Conservation (phyloP, 23 tunicate genomes). For the Halocynthia aurantium region DNA sequence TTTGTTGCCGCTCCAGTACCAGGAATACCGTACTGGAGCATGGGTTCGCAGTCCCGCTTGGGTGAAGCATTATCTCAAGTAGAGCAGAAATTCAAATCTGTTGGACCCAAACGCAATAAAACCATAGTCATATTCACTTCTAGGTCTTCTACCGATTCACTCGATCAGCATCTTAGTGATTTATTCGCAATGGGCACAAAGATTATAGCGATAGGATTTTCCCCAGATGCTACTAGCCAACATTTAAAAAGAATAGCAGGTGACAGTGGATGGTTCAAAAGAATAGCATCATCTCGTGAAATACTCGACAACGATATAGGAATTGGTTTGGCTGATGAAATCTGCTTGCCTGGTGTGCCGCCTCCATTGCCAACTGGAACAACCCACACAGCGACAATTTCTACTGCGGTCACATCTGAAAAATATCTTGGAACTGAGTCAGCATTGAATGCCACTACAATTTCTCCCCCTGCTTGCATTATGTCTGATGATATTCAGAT, state of each 20-base stretch:
- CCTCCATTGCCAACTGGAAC: not conserved
- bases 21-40: not conserved
- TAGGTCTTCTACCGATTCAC: not conserved
- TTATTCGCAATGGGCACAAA: not conserved
- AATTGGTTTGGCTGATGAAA: not conserved
- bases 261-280: conserved; percentile 4
- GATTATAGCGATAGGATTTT: conserved; percentile 5
- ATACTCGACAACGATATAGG: conserved; percentile 24
- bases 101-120: conserved; percentile 1
- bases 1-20: not conserved
- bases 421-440: not conserved
- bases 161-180: not conserved
- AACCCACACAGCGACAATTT: not conserved
- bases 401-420: conserved; percentile 1
- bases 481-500: not conserved
- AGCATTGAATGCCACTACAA: not conserved
- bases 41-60: not conserved
- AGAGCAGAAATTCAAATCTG: not conserved
- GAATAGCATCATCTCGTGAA: conserved; percentile 27
- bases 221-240: not conserved
- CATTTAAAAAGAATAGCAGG: conserved; percentile 17
- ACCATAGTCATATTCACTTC: conserved; percentile 24
- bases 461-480: not conserved
- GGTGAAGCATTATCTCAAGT: conserved; percentile 4
- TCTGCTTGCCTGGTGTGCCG: conserved; percentile 19